Percentiles rank a stretch among this genome's conserved stretches.
Conservation (phyloP, 1,140 invertebrate genomes). For the Mamestra configurata region DNA sequence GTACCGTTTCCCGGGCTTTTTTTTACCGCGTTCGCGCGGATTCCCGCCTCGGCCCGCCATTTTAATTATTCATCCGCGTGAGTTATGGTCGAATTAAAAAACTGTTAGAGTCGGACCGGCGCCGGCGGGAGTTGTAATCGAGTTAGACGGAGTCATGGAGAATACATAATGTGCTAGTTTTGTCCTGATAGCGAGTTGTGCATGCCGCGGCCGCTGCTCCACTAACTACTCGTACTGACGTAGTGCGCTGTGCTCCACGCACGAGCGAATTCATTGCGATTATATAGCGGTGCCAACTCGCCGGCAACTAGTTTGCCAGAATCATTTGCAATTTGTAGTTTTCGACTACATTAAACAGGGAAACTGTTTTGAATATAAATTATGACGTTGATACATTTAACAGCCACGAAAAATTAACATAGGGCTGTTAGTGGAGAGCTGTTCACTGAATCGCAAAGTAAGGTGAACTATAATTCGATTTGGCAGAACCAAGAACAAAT, state of each 20-base stretch:
- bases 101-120: constrained; percentile 87
- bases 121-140: constrained; percentile 83
- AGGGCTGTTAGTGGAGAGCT: not conserved
- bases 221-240: constrained; percentile 33
- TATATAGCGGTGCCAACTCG: constrained; percentile 67
- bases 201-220: not conserved
- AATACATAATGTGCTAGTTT: constrained; percentile 77
- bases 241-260: constrained; percentile 31
- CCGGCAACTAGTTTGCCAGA: constrained; percentile 68
- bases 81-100: constrained; percentile 89
- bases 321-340: constrained; percentile 78
- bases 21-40: constrained; percentile 79
- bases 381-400: constrained; percentile 46
- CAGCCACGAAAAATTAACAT: constrained; percentile 25
- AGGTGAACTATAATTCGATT: constrained; percentile 5
- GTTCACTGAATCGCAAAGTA: not conserved
- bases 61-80: constrained; percentile 88
- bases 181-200: constrained; percentile 23
- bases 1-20: constrained; percentile 69
- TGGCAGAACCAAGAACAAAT: not conserved
- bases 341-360: constrained; percentile 71
- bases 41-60: constrained; percentile 78
- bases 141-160: constrained; percentile 84
- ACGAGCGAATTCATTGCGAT: constrained; percentile 62
- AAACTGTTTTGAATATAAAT: constrained; percentile 57